Conservation (phyloP, 1,140 invertebrate genomes). For the Homalodisca vitripennis region DNA sequence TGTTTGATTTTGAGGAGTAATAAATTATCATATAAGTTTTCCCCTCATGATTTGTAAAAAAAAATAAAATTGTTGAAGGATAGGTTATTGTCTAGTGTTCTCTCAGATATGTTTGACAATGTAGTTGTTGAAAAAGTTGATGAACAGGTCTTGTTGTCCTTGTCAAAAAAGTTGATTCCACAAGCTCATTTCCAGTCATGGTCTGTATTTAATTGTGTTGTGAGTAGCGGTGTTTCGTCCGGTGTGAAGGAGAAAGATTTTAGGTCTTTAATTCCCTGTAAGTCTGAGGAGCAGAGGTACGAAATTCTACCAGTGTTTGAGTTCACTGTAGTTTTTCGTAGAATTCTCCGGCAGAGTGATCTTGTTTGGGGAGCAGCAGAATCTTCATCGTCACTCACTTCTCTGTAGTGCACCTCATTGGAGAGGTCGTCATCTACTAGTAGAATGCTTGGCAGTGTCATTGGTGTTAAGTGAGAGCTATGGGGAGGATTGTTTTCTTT, state of each 20-base stretch:
- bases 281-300: not conserved
- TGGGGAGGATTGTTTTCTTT: too few species aligned
- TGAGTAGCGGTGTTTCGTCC: conserved; percentile 1
- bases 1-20: not conserved
- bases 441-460: too few species aligned
- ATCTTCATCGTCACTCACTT: not conserved
- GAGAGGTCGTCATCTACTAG: too few species aligned
- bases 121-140: not conserved
- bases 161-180: not conserved
- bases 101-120: not conserved
- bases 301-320: not conserved
- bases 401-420: too few species aligned
- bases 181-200: not conserved
- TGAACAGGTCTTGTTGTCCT: not conserved
- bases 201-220: not conserved
- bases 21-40: not conserved
- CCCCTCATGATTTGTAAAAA: not conserved
- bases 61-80: not conserved
- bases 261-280: not conserved
- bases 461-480: too few species aligned
- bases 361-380: not conserved
- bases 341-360: not conserved
- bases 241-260: not conserved
- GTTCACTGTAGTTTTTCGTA: not conserved
- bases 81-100: not conserved